Percentiles rank a stretch among this genome's conserved stretches.
Conservation (phyloP, 2,888 invertebrate species). For the Athripsodes cinereus region DNA sequence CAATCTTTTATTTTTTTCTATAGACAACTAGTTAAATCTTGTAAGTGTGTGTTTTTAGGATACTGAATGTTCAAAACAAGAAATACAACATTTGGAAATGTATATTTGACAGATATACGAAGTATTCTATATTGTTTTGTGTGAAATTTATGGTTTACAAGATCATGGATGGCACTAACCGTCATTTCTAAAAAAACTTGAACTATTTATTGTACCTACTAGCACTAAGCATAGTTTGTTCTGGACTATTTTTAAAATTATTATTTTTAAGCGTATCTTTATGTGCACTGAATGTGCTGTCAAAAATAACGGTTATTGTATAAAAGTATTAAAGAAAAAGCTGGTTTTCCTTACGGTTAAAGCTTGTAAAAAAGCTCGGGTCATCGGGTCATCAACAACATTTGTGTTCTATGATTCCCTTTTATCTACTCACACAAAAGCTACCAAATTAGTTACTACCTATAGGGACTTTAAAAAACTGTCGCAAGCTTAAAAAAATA, state of each 20-base stretch:
- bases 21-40: too few species aligned
- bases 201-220: too few species aligned
- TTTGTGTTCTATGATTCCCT: slow-evolving; percentile 15
- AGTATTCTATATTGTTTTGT: background rate
- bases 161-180: background rate
- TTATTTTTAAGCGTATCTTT: too few species aligned
- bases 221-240: too few species aligned
- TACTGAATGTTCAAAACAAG: too few species aligned
- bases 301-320: background rate
- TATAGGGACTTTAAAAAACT: background rate
- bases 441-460: slow-evolving; percentile 25
- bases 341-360: slow-evolving; percentile 14
- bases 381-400: slow-evolving; percentile 21
- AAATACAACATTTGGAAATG: too few species aligned
- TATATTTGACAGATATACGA: too few species aligned
- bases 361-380: slow-evolving; percentile 12
- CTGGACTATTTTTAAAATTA: too few species aligned
- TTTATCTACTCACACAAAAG: slow-evolving; percentile 21
- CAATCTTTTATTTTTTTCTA: too few species aligned
- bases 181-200: background rate
- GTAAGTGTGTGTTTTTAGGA: too few species aligned
- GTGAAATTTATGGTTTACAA: background rate
- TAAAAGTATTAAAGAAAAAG: background rate
- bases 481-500: background rate
- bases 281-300: too few species aligned